Percentiles rank a stretch among this genome's conserved stretches.
Evolutionary conservation across 2,797 vertebrate species (phyloP).

Genomic region (Gymnocypris eckloni): DNA sequence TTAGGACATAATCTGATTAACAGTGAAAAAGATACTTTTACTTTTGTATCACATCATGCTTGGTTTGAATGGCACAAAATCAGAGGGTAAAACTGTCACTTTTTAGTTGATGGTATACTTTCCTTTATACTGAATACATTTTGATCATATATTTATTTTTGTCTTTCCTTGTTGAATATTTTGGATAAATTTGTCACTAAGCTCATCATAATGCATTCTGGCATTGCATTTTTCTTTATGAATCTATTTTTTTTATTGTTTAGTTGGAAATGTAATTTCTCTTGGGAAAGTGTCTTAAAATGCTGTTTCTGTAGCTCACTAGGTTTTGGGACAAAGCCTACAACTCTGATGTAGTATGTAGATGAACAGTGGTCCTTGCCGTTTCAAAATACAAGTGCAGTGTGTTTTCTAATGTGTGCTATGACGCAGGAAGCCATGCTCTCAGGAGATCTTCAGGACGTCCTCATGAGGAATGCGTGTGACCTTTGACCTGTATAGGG

Average conservation of each 20-base stretch:
- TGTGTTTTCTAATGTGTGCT: constrained; percentile 16
- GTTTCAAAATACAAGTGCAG: background rate
- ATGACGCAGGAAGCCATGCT: constrained; percentile 46
- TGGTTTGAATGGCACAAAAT: too few species aligned
- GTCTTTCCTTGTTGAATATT: background rate
- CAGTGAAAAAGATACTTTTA: too few species aligned
- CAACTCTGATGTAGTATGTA: background rate
- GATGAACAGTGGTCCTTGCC: background rate
- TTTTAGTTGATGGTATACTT: too few species aligned
- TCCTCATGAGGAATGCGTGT: constrained; percentile 70
- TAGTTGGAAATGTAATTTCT: background rate
- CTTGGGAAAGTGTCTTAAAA: background rate
- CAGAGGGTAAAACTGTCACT: too few species aligned
- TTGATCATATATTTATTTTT: background rate
- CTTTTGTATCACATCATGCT: too few species aligned
- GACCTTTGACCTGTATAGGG: constrained; percentile 57
- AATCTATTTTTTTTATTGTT: background rate
- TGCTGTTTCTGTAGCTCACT: background rate
- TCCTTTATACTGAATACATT: too few species aligned
- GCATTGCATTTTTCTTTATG: background rate
- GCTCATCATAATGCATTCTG: background rate
- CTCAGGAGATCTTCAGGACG: constrained; percentile 64
- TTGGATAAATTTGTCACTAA: background rate
- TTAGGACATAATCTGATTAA: too few species aligned
- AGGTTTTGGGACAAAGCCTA: background rate